Base-by-base conservation (phyloP, 1,140 invertebrate species). In the Drosophila sulfurigaster region DNA sequence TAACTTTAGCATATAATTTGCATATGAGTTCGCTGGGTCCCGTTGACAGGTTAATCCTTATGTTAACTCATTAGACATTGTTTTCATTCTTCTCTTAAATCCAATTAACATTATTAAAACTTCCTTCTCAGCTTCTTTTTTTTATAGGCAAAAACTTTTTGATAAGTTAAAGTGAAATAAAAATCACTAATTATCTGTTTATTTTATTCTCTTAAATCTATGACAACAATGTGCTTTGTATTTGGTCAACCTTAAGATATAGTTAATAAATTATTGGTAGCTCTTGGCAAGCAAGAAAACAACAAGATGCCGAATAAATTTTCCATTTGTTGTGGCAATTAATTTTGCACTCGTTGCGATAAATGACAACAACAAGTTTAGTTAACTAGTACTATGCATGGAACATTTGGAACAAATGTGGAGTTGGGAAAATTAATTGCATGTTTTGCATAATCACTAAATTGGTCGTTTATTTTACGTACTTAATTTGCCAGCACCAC, bases 391-490 rank as follows among this genome's bases (percentile, higher is more conserved):
- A 25, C 20, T 4, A 10, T 49, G 64, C n/a, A 15, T 70, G 43
- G 58, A 64, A 54, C 45, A 64, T 71, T 75, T 75, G 67, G 67
- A 71, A 54, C 54, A 71, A 75, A 75, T 71, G 59, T 64, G 52
- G 46, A 78, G 69, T 78, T 78, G 80, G 73, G 80, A 78, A 89
- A 89, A 89, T 89, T 89, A 89, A 91, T 87, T 87, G 86, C 87
- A 75, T 91, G 86, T 91, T 91, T 86, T 87, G 87, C 73, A 87
- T 89, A 89, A 89, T 89, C 86, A 91, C 87, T 79, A 89, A 89
- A 89, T 87, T 87, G 86, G 66, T 80, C 86, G 73, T 89, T 91
- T 89, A 89, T 89, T 89, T 79, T 78, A 82, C 51, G 82, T 89
- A 86, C 82, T 77, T 88, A 87, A 91, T 87, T 89, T 80, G 82